Base-by-base conservation (phyloP, 2,888 invertebrate genomes). In the Drosophila formosana region DNA sequence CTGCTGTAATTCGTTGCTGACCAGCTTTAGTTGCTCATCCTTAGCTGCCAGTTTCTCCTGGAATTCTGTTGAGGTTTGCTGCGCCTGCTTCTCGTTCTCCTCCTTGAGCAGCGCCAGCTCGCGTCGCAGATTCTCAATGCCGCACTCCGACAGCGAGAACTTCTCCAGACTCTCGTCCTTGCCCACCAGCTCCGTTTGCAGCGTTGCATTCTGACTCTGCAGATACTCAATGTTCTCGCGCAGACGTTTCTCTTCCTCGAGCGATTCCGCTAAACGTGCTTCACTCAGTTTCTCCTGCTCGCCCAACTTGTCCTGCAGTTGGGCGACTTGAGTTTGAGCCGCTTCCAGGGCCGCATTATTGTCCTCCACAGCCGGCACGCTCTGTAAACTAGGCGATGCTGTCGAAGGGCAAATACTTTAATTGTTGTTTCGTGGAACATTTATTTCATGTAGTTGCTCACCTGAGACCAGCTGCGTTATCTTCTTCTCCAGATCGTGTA, bases 121-220 rank as follows among this genome's bases (percentile, higher is more conserved):
- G 5, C 76, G 70, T 13, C 89, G 86, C 32, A 90, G 77, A 72
- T 91, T 90, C 56, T 91, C 89, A 39, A 91, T 84, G 37, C 89
- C 89, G 69, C 87, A 75, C 52, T 90, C 66, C 0, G 91, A 90
- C 9, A 91, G 68, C 2, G 89, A 88, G 67, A 92, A 87, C 50
- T 91, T 91, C 70, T 92, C 91, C 34, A 93, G 78, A 34, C 92
- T 91, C 39, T 91, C 89, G 64, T 91, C 91, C 46, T 91, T 92
- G 34, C 71, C 76, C 46, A 91, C 67, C 47, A 92, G 67, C 60
- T 92, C 90, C 4, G 80, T 66, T 69, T 91, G 89, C 28, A 92
- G 68, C 5, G 80, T 71, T 8, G 90, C 87, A 66, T 88, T 91
- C 66, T 91, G 82, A n/a, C 80, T 80, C 43, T 89, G 80, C 51